Conservation (phyloP, 1,140 invertebrate genomes). For the Drosophila arawakana region DNA sequence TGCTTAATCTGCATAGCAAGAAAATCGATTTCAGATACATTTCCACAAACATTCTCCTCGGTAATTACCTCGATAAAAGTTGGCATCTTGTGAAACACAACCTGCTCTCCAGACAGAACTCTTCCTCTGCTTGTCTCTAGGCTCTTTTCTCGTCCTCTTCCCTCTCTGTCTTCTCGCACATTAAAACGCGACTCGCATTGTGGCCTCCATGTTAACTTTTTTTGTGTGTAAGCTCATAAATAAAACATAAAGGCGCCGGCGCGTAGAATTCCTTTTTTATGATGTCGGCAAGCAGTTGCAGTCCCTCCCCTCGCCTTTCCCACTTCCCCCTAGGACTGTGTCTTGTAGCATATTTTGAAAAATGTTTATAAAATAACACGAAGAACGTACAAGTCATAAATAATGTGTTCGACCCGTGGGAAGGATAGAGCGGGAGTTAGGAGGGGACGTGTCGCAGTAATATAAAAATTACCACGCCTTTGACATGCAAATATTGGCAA, state of each 20-base stretch:
- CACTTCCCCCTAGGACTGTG: neutral
- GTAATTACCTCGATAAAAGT: constrained; percentile 53
- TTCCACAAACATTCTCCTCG: constrained; percentile 16
- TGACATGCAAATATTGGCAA: constrained; percentile 75
- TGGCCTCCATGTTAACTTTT: constrained; percentile 41
- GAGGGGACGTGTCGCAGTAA: constrained; percentile 67
- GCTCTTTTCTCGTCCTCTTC: too few relatives aligned
- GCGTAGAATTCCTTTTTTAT: constrained; percentile 51
- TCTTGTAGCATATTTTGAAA: constrained; percentile 71
- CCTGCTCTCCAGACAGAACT: constrained; percentile 14
- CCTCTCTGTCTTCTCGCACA: constrained; percentile 9
- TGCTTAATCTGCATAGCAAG: constrained; percentile 48
- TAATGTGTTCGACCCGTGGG: constrained; percentile 62
- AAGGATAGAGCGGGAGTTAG: neutral
- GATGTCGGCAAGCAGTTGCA: constrained; percentile 61
- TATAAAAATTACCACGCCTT: constrained; percentile 76
- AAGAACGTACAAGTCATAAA: constrained; percentile 82
- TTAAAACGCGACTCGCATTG: constrained; percentile 54
- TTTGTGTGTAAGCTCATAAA: constrained; percentile 69
- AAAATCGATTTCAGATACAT: constrained; percentile 42
- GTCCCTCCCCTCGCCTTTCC: constrained; percentile 5
- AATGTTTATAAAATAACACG: constrained; percentile 82
- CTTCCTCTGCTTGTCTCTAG: neutral
- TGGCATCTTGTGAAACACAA: constrained; percentile 16
- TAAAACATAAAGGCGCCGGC: constrained; percentile 76